Conservation (phyloP, 1,140 invertebrate species). For the Psilanteris sp. region DNA sequence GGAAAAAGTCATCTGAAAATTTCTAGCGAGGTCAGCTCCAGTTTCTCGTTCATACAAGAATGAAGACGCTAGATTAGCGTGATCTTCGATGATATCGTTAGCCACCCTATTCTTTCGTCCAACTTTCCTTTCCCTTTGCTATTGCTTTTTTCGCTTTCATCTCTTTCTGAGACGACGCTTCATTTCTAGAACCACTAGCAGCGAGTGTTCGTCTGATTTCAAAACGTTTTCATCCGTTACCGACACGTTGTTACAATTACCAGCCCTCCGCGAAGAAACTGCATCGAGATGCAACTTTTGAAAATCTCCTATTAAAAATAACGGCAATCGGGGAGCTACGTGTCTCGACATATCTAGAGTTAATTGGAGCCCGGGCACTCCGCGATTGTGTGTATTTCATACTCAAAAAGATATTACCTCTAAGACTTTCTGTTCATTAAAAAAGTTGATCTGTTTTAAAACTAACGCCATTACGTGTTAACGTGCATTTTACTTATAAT, state of each 20-base stretch:
- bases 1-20: constrained; percentile 75
- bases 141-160: constrained; percentile 59
- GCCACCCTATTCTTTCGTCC: constrained; percentile 46
- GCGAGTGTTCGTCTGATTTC: constrained; percentile 39
- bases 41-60: constrained; percentile 62
- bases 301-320: constrained; percentile 79
- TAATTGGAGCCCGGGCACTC: constrained; percentile 66
- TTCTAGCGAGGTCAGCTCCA: constrained; percentile 72
- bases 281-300: constrained; percentile 72
- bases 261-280: constrained; percentile 44
- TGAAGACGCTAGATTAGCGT: constrained; percentile 78
- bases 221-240: constrained; percentile 70
- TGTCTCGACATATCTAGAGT: constrained; percentile 63
- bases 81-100: constrained; percentile 78
- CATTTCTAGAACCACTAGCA: constrained; percentile 46
- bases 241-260: constrained; percentile 71
- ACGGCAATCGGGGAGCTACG: constrained; percentile 70
- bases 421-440: constrained; percentile 17
- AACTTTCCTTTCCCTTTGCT: constrained; percentile 59
- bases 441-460: constrained; percentile 19
- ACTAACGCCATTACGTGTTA: too few species aligned
- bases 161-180: constrained; percentile 48
- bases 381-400: constrained; percentile 33
- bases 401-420: constrained; percentile 8
- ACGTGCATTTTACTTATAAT: too few species aligned